phyloP scores from a whole-genome alignment of 2,113 vertebrate species.

The Anseranas semipalmata region DNA sequence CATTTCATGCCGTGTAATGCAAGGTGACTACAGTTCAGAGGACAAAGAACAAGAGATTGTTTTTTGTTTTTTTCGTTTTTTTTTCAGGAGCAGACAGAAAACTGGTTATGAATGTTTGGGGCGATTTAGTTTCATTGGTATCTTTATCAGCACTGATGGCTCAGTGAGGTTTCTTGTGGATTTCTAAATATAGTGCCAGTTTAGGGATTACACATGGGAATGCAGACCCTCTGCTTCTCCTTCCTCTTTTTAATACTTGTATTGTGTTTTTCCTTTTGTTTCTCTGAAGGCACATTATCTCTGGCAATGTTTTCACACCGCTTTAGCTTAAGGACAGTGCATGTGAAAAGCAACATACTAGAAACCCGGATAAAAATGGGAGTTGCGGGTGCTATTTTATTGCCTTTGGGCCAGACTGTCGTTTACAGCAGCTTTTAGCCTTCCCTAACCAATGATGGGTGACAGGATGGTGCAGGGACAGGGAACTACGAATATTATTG shows the following conservation, averaged over 20 bases:
- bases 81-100: neutral
- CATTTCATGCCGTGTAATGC: conserved; percentile 44
- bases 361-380: neutral
- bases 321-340: neutral
- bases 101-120: conserved; percentile 18
- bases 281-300: neutral
- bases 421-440: neutral
- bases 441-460: neutral
- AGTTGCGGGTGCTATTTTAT: neutral
- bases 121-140: neutral
- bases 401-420: neutral
- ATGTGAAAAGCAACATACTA: neutral
- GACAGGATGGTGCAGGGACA: neutral
- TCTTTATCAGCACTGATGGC: neutral
- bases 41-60: conserved; percentile 16
- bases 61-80: neutral
- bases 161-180: neutral
- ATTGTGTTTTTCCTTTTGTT: neutral
- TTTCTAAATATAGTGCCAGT: neutral
- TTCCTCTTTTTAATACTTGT: neutral
- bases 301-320: neutral
- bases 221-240: neutral
- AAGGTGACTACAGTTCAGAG: conserved; percentile 47
- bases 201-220: neutral
- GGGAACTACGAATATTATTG: neutral